Percentiles rank a stretch among this genome's conserved stretches.
Conservation (phyloP, 2,113 vertebrate genomes). For the Platichthys flesus region DNA sequence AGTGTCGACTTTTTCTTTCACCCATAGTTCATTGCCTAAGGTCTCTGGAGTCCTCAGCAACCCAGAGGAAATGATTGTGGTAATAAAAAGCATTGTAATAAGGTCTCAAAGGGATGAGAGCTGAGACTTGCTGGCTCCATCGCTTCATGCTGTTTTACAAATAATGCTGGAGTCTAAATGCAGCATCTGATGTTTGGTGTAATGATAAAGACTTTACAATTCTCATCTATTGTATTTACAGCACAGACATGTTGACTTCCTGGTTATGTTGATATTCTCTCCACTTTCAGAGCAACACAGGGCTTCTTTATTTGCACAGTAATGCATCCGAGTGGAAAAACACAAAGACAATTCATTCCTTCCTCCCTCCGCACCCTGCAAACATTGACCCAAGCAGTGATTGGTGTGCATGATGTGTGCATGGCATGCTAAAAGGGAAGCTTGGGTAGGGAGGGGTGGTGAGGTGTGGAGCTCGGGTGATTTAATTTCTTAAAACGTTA, state of each 20-base stretch:
- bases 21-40: conserved; percentile 10
- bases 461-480: conserved; percentile 12
- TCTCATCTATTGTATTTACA: conserved; percentile 4
- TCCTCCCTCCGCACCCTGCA: background rate
- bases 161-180: conserved; percentile 42
- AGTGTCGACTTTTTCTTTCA: background rate
- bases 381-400: background rate
- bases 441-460: background rate
- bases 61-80: conserved; percentile 36
- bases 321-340: background rate
- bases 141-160: conserved; percentile 30
- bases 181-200: conserved; percentile 29
- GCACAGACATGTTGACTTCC: too few species aligned
- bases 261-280: too few species aligned
- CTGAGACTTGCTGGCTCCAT: conserved; percentile 16
- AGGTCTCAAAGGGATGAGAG: conserved; percentile 38
- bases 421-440: conserved; percentile 4
- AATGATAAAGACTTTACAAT: conserved; percentile 12
- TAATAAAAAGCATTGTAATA: conserved; percentile 51
- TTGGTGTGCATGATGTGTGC: background rate
- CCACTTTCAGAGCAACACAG: too few species aligned
- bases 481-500: conserved; percentile 40
- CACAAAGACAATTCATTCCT: background rate
- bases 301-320: too few species aligned
- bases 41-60: conserved; percentile 36